Evolutionary conservation across 1,140 invertebrate species (phyloP), one percentile per base, ranked within the genome.

Genomic region (Euwallacea similis): DNA sequence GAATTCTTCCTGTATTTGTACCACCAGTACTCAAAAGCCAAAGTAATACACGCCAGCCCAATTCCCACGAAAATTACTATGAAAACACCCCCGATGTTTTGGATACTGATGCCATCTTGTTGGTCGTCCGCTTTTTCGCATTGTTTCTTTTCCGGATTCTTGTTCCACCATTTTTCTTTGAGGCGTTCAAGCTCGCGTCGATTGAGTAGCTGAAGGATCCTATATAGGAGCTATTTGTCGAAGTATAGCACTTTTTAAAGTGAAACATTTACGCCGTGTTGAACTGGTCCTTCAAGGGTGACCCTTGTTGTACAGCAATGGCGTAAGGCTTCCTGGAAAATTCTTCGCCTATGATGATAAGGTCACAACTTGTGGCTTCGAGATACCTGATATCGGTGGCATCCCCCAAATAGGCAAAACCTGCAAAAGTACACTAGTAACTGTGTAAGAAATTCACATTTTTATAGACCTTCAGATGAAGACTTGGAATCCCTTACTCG

Each of bases 51-150:
- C 8, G 96, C 94, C 76, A 97, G 84, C 0, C 91, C 91, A 53
- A 98, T 97, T 0, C 96, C 96, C 60, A 96, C 93, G 75, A 97
- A 95, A 73, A 98, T 97, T 0, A 97, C 93, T 55, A 98, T 96
- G 78, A 98, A 99, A 0, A 98, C 96, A 0, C 97, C 97, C 50
- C 97, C 95, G 72, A 98, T 99, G 80, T 98, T 98, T 75, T 96
- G 89, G 73, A 99, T 98, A 68, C 94, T 96, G 77, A 99, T 99
- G 46, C 97, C 96, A 76, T 97, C 96, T 11, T 91, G 94, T 81
- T 98, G 93, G 79, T 97, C 92, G 66, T 96, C 93, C 54, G 91
- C 87, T 76, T 93, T 91, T 50, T 95, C 92, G 81, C 97, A 99
- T 33, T 88, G 85, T 76, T 89, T 88, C 47, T 87, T 88, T 0